Base-by-base conservation (phyloP, 2,888 invertebrate species). In the Chelonus formosanus region DNA sequence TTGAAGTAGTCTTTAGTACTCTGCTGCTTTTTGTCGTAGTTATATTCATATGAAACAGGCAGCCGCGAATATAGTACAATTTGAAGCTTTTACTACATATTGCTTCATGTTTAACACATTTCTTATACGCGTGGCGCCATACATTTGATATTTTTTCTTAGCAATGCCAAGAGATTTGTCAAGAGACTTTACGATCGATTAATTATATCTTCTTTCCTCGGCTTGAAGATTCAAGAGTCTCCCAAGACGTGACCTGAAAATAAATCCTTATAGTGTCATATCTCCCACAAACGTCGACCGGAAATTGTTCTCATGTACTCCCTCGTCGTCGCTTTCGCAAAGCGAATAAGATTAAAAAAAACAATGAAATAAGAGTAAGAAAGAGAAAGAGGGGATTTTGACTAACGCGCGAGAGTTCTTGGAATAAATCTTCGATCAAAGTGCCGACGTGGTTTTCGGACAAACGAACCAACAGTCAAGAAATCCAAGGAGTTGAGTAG, bases 381-480 rank as follows among this genome's bases (percentile, higher is more conserved):
- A 50, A 44, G 31, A 31, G 8, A 40, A 40, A 40, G 35, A 40
- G 4, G 10, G 10, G 36, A 54, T 5, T 40, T 40, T 5, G 40
- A 35, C 35, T n/a, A 53, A 35, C 34, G 56, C 40, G 43, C 3
- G 52, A 50, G 43, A 48, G 45, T 67, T 73, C 57, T 45, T 53
- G 64, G 72, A 74, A 75, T 73, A 74, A 64, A 70, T 63, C 71
- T 63, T 68, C 71, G 69, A 70, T 73, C 67, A 70, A 66, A 69
- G 65, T 60, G 44, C 5, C 53, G 50, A 10, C 20, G 65, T 59
- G 53, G 59, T 63, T 65, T 64, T 45, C 20, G 64, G 54, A 63
- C 69, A 61, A 70, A 63, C 62, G 66, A 55, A 55, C 54, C 62
- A 62, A 65, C 47, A 56, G 67, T 53, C 56, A 10, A 54, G 47